Evolutionary conservation across 2,888 invertebrate genomes (phyloP), one percentile per base, ranked within the genome.

Genomic region (Luperina testacea): DNA sequence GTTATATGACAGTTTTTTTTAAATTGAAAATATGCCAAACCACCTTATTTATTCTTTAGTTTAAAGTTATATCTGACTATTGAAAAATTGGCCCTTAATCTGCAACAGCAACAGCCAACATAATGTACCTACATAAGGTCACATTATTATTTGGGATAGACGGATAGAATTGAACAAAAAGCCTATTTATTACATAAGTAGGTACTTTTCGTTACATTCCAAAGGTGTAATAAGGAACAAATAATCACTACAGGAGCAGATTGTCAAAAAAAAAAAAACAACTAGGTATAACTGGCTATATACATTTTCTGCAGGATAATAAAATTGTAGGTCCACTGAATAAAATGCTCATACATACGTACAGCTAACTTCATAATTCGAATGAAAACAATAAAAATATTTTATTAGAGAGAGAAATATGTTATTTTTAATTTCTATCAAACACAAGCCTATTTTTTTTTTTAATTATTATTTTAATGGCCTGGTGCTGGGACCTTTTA

Each of bases 391-490:
- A 32, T 9, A 27, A 11, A 38, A 64, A 38, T 64, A 38, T 57
- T 57, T 57, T 57, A 57, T 64, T 38, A 38, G 1, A 27, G 64
- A 64, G 32, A 32, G 32, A 20, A 9, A 15, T 51, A 27, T 27
- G 15, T 27, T 27, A 61, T 38, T 65, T 65, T 6, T 24, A 7
- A 24, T 20, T 27, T 24, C 2, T 17, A 17, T 57, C 75, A 70
- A 80, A 79, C 67, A n/a, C 53, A 81, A 80, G 11, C 75, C 79
- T 38, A n/a, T 0, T 42, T 42, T 32, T 32, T 32, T 32, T 32
- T n/a, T n/a, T n/a, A n/a, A n/a, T n/a, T n/a, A n/a, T n/a, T 1
- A 32, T 32, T 7, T 38, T 2, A 38, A 38, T 38, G 38, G 38
- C 38, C 38, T 4, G 38, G 38, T 38, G 38, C 38, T 38, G 38